Conservation (phyloP, 2,113 vertebrate species). For the Urocitellus parryii region DNA sequence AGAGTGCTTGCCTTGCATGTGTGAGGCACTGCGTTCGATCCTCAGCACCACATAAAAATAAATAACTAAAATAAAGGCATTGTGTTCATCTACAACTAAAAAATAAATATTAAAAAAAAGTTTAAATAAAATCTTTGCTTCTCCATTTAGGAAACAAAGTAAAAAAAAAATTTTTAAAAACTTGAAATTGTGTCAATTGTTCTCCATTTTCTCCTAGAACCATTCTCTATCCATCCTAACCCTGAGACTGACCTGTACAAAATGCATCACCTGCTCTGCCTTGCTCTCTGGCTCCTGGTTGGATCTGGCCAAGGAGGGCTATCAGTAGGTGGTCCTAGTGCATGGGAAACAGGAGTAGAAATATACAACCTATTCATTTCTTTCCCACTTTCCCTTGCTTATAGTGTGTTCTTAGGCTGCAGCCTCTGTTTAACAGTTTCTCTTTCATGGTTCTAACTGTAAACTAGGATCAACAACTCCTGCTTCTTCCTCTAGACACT, state of each 20-base stretch:
- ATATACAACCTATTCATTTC: neutral
- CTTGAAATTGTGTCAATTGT: neutral
- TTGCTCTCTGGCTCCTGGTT: neutral
- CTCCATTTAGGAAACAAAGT: conserved; percentile 3
- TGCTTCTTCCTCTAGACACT: neutral
- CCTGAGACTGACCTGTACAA: neutral
- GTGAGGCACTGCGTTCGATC: too few species aligned
- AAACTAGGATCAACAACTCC: neutral
- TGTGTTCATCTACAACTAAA: neutral
- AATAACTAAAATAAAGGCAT: too few species aligned
- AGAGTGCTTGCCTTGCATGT: too few species aligned
- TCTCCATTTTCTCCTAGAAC: neutral
- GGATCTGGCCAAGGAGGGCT: neutral
- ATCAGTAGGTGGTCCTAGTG: neutral
- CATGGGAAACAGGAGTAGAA: neutral
- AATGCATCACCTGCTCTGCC: neutral
- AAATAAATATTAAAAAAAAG: too few species aligned
- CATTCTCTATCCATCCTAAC: neutral
- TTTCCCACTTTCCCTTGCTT: neutral
- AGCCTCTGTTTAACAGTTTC: neutral
- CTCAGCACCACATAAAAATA: too few species aligned
- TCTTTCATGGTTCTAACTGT: neutral
- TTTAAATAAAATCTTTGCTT: neutral
- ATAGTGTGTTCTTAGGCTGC: neutral
- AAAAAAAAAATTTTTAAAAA: neutral